These are phyloP conservation scores for Capitulum mitella DNA, from an alignment of 2,888 invertebrate genomes.

Conservation along the genomic window DNA sequence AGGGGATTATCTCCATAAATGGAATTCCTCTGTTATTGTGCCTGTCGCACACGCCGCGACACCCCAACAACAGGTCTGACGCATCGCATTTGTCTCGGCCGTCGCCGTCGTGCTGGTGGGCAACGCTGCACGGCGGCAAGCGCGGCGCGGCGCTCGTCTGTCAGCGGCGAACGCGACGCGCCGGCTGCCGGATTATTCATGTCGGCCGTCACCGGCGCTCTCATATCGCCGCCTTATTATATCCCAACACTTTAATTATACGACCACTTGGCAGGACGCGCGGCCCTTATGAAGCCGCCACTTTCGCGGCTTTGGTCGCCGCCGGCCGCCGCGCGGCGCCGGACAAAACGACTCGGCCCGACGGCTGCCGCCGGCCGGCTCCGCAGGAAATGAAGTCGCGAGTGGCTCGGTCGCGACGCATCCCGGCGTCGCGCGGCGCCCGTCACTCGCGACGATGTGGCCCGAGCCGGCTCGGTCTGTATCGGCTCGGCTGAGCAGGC, in stretches of 20 bases:
- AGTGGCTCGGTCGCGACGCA: too few relatives aligned
- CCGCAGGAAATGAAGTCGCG: too few relatives aligned
- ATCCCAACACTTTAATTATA: slow-evolving; percentile 18
- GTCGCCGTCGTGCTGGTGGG: too few relatives aligned
- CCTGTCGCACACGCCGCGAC: background rate
- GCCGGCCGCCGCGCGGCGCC: too few relatives aligned
- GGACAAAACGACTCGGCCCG: too few relatives aligned
- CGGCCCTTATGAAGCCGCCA: background rate
- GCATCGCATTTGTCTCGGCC: background rate
- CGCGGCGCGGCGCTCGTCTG: background rate
- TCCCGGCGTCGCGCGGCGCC: too few relatives aligned
- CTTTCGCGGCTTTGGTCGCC: too few relatives aligned
- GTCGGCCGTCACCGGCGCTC: background rate
- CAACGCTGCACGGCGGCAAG: too few relatives aligned
- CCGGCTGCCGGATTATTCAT: background rate
- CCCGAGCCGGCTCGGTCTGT: too few relatives aligned
- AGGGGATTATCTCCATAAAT: slow-evolving; percentile 1
- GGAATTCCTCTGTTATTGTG: slow-evolving; percentile 1
- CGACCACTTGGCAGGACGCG: slow-evolving; percentile 10
- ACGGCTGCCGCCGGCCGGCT: too few relatives aligned
- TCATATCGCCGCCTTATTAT: background rate
- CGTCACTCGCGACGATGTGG: too few relatives aligned
- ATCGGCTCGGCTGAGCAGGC: too few relatives aligned
- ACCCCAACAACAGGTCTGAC: background rate
- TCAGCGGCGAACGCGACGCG: background rate